Conservation (phyloP, 2,113 vertebrate species). For the Lepus europaeus region DNA sequence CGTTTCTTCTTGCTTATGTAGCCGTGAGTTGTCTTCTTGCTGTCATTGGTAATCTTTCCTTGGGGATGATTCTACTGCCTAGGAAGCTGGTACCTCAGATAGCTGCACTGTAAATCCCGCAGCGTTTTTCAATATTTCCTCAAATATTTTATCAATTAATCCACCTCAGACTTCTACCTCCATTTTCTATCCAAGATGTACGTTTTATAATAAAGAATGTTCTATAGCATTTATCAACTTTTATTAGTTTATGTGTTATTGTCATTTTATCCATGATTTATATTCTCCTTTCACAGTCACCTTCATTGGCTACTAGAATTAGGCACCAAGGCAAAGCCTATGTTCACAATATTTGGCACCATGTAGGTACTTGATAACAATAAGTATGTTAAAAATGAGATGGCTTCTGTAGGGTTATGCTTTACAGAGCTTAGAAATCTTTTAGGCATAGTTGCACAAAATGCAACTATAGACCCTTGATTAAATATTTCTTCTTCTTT, state of each 20-base stretch:
- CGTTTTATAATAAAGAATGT: not conserved
- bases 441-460: not conserved
- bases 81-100: not conserved
- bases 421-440: not conserved
- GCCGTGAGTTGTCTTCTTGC: not conserved
- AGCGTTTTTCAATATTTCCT: not conserved
- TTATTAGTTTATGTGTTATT: not conserved
- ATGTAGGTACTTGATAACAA: not conserved
- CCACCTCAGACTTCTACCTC: not conserved
- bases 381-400: not conserved
- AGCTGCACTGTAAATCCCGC: not conserved
- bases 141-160: not conserved
- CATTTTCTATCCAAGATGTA: not conserved
- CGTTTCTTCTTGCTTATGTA: not conserved
- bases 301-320: not conserved
- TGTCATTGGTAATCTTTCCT: not conserved
- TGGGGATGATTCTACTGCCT: not conserved
- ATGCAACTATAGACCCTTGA: not conserved
- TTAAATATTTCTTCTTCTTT: not conserved
- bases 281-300: not conserved
- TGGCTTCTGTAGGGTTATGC: not conserved
- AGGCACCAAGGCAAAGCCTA: not conserved
- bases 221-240: not conserved
- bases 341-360: not conserved
- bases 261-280: not conserved